Evolutionary conservation across 2,797 vertebrate species (phyloP).

Genomic region (Sebastes alutus): DNA sequence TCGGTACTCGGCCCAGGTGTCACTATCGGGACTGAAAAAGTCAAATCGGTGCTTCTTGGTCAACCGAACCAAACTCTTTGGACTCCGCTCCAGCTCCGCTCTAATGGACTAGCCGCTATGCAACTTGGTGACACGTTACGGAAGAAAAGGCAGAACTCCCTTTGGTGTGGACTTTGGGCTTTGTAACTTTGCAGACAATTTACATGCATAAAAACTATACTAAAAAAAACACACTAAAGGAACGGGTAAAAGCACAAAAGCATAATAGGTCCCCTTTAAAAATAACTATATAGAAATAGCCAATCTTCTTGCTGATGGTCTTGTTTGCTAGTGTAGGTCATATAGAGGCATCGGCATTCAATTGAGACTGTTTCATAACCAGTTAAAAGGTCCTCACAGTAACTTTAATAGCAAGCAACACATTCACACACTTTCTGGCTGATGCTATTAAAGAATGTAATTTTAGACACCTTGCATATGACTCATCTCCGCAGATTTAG

Average conservation of each 20-base stretch:
- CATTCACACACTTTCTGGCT: background rate
- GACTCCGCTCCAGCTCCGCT: too few relatives aligned
- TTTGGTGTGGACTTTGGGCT: too few relatives aligned
- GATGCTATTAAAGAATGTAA: background rate
- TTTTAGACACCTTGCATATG: background rate
- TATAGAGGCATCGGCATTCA: background rate
- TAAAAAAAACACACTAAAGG: too few relatives aligned
- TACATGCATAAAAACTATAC: background rate
- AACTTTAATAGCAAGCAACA: background rate
- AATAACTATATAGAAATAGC: too few relatives aligned
- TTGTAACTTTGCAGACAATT: background rate
- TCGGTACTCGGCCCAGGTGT: too few relatives aligned
- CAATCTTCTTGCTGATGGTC: background rate
- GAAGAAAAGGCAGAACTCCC: too few relatives aligned
- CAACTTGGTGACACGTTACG: too few relatives aligned
- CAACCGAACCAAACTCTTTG: too few relatives aligned
- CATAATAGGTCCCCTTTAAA: too few relatives aligned
- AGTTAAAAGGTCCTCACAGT: background rate
- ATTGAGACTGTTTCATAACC: background rate
- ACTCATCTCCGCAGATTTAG: background rate
- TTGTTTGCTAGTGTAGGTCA: background rate
- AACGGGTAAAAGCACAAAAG: too few relatives aligned
- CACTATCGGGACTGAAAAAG: too few relatives aligned
- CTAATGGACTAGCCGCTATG: too few relatives aligned
- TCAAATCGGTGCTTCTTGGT: accelerated